These are phyloP conservation scores for Drosophila ezoana DNA, from an alignment of 2,888 invertebrate genomes.

Conservation along the genomic window DNA sequence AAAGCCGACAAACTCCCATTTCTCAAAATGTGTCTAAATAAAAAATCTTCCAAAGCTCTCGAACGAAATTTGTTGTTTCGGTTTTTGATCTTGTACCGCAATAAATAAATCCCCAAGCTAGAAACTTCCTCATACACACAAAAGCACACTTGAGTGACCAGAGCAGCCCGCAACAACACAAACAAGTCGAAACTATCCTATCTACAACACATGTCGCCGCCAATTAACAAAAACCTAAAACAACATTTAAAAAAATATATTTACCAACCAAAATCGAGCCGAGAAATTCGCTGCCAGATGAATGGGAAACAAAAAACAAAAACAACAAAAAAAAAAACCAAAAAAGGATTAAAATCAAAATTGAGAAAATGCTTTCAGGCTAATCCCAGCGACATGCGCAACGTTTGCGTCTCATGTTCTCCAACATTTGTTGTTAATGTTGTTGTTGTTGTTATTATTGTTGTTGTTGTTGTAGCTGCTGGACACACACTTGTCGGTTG, in stretches of 20 bases:
- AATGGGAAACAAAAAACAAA: conserved; percentile 34
- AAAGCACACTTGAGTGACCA: conserved; percentile 48
- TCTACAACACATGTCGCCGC: conserved; percentile 80
- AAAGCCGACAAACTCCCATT: conserved; percentile 60
- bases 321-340: conserved; percentile 32
- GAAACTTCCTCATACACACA: conserved; percentile 71
- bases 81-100: conserved; percentile 69
- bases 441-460: conserved; percentile 32
- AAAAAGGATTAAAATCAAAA: conserved; percentile 72
- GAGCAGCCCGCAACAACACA: conserved; percentile 27
- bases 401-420: conserved; percentile 68
- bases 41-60: conserved; percentile 40
- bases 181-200: conserved; percentile 41
- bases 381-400: conserved; percentile 78
- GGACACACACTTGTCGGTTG: conserved; percentile 79
- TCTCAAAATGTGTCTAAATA: conserved; percentile 40
- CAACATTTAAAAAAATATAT: conserved; percentile 71
- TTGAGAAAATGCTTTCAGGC: conserved; percentile 78
- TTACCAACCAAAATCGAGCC: conserved; percentile 47
- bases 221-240: conserved; percentile 77
- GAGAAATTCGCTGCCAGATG: conserved; percentile 47
- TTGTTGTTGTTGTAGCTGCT: conserved; percentile 53
- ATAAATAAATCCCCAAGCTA: conserved; percentile 68
- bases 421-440: conserved; percentile 29
- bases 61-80: conserved; percentile 13